Evolutionary conservation across 1,140 invertebrate genomes (phyloP), one percentile per base, ranked within the genome.

Genomic region (Drosophila tani): DNA sequence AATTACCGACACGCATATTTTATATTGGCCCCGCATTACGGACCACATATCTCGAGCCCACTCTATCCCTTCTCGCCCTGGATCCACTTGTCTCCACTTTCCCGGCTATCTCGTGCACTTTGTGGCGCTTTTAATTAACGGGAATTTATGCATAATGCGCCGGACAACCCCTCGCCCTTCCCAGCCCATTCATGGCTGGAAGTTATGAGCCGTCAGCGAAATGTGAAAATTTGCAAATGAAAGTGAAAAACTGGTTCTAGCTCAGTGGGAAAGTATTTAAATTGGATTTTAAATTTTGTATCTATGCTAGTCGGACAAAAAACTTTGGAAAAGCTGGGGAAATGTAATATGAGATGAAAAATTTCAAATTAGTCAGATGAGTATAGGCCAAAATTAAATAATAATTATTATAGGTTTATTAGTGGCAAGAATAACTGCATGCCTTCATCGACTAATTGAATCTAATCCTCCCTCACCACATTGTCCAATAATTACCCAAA

Each of bases 1-100:
- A 88, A 88, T 88, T 90, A 90, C 85, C 60, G 84, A 85, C 81
- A 88, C 85, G 78, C 85, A 88, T 87, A 87, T 82, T 87, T 87
- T 87, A 87, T 87, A 86, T 86, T 70, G 80, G 83, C 64, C 65
- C 80, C 46, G 83, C 83, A 87, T 87, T 87, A 87, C 71, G 81
- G 71, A 46, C 58, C 68, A 49, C 7, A 21, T 41, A 41, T 46
- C 53, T 47, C 62, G 35, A 55, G 60, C 47, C 29, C 47, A 40
- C 73, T 53, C 58, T 14, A 2, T 32, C 49, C 53, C 68, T 9
- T 29, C 51, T 11, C 11, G 24, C 8, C 35, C 35, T 38, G 46
- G 43, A 47, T 41, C 58, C 38, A 60, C 62, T 59, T 43, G 57
- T 7, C 64, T 55, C 21, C 14, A 50, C 50, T 19, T 5, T 3